phyloP scores from a whole-genome alignment of 2,113 vertebrate species.

The Gila orcuttii region DNA sequence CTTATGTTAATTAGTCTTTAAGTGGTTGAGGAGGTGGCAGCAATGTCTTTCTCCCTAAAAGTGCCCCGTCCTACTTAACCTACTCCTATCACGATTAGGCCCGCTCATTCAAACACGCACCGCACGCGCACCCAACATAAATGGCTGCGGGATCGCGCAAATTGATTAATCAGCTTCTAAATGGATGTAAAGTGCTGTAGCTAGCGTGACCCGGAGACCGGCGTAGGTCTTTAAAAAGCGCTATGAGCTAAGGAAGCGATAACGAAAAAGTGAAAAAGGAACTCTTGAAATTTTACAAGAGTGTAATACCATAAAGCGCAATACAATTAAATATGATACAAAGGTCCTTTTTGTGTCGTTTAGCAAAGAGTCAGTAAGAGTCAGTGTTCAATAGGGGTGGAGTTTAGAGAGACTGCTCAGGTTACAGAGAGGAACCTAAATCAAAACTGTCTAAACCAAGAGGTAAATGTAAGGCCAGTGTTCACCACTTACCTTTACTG shows the following conservation, averaged over 20 bases:
- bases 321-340: constrained; percentile 27
- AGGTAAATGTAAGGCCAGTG: not conserved
- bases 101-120: constrained; percentile 60
- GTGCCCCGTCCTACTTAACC: constrained; percentile 74
- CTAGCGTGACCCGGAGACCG: constrained; percentile 57
- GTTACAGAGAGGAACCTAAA: not conserved
- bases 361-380: constrained; percentile 6
- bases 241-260: constrained; percentile 16
- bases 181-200: constrained; percentile 71
- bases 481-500: too few relatives aligned
- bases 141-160: constrained; percentile 53
- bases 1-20: constrained; percentile 80
- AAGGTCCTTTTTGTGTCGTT: constrained; percentile 13
- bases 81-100: constrained; percentile 74
- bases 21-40: constrained; percentile 72
- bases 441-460: not conserved
- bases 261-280: constrained; percentile 17
- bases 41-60: constrained; percentile 66
- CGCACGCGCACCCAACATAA: not conserved
- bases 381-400: not conserved
- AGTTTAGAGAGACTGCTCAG: constrained; percentile 1
- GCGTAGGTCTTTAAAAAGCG: constrained; percentile 61
- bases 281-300: constrained; percentile 23
- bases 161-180: constrained; percentile 77
- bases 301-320: constrained; percentile 45